These are phyloP conservation scores for Rhincodon typus DNA, from an alignment of 2,797 vertebrate species.

Conservation along the genomic window DNA sequence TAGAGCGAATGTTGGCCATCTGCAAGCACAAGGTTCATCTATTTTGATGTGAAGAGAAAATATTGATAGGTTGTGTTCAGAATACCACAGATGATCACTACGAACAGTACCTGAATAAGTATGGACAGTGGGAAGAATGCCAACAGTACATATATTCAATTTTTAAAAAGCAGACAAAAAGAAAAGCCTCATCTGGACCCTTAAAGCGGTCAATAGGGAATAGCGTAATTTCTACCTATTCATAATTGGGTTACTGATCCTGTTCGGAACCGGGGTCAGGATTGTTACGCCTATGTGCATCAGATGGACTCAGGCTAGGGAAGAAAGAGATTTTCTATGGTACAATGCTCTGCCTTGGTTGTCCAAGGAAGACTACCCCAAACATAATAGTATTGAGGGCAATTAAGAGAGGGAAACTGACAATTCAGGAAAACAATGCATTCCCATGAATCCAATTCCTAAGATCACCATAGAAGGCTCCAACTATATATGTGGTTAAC, in stretches of 20 bases:
- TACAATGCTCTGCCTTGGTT: neutral
- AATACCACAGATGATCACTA: neutral
- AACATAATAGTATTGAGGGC: neutral
- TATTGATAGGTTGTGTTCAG: neutral
- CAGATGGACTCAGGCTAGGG: neutral
- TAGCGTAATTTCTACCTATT: too few relatives aligned
- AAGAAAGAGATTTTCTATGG: neutral
- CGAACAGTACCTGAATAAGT: neutral
- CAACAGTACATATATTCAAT: neutral
- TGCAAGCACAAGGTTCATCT: neutral
- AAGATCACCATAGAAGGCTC: neutral
- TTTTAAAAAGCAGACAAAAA: neutral
- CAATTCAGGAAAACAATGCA: neutral
- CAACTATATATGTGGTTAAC: neutral
- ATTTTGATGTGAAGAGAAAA: neutral
- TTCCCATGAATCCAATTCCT: neutral
- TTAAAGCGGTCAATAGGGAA: neutral
- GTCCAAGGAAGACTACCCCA: neutral
- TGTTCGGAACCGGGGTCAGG: neutral
- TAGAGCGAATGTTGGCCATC: too few relatives aligned
- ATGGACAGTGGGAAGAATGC: neutral
- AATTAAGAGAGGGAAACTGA: neutral
- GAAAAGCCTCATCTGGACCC: neutral
- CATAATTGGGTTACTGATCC: too few relatives aligned
- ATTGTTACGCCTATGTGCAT: neutral